Percentiles rank a stretch among this genome's conserved stretches.
Evolutionary conservation across 2,113 vertebrate genomes (phyloP).

Genomic region (Spilogale gracilis): DNA sequence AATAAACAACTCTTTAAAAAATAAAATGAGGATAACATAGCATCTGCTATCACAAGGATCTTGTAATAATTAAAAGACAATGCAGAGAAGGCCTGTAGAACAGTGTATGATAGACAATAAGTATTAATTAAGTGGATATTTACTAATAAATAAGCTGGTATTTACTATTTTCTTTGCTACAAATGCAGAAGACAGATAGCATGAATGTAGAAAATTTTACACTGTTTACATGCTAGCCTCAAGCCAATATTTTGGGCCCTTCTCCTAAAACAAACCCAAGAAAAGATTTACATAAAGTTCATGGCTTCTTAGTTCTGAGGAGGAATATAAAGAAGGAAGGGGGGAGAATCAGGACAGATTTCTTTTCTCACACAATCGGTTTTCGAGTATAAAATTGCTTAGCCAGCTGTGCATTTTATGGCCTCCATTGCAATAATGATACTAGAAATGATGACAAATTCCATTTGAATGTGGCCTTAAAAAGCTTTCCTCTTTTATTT

Average conservation of each 20-base stretch:
- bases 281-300: neutral
- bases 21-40: neutral
- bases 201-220: neutral
- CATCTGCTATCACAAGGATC: neutral
- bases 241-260: neutral
- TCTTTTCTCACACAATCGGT: neutral
- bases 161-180: neutral
- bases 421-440: neutral
- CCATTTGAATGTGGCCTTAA: neutral
- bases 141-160: neutral
- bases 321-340: neutral
- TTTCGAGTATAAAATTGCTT: neutral
- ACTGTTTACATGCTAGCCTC: neutral
- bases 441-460: neutral
- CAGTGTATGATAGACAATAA: neutral
- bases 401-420: neutral
- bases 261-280: neutral
- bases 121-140: neutral
- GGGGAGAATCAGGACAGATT: neutral
- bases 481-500: neutral
- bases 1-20: neutral
- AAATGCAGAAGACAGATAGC: neutral
- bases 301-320: neutral
- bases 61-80: conserved; percentile 29
- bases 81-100: neutral